Percentiles rank a stretch among this genome's conserved stretches.
phyloP scores from a whole-genome alignment of 53 echinoderm and acorn worm genomes.

The Echinarachnius parma region DNA sequence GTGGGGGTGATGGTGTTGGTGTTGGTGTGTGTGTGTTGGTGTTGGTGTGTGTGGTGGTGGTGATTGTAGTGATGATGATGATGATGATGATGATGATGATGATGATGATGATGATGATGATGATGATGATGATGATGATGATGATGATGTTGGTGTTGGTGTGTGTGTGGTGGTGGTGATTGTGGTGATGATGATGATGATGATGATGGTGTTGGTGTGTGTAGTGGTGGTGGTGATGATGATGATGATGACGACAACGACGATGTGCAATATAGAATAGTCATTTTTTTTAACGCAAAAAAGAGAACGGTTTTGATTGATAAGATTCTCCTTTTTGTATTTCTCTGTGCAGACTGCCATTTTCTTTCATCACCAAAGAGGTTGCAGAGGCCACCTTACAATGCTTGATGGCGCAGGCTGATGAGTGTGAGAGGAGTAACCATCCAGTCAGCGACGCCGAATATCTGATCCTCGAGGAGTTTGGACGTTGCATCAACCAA shows the following conservation, averaged over 20 bases:
- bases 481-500: slow-evolving; percentile 87
- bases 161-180: not conserved
- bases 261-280: not conserved
- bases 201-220: not conserved
- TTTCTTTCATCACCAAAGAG: slow-evolving; percentile 95
- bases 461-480: slow-evolving; percentile 82
- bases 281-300: not conserved
- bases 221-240: not conserved
- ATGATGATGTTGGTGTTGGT: not conserved
- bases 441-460: slow-evolving; percentile 52
- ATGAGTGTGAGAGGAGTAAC: slow-evolving; percentile 63
- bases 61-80: not conserved
- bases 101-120: slow-evolving; percentile 3
- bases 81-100: not conserved
- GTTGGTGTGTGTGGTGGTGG: too few relatives aligned
- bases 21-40: too few relatives aligned
- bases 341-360: slow-evolving; percentile 70
- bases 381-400: slow-evolving; percentile 96
- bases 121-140: slow-evolving; percentile 11
- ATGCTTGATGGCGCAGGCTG: slow-evolving; percentile 89
- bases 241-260: not conserved
- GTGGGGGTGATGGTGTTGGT: not conserved
- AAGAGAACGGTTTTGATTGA: too few relatives aligned
- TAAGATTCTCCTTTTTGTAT: not conserved
- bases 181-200: not conserved